A percentile compares a stretch with the other conserved stretches of the same genome.
Conservation (phyloP, 2,113 vertebrate species). For the Dinomys branickii region DNA sequence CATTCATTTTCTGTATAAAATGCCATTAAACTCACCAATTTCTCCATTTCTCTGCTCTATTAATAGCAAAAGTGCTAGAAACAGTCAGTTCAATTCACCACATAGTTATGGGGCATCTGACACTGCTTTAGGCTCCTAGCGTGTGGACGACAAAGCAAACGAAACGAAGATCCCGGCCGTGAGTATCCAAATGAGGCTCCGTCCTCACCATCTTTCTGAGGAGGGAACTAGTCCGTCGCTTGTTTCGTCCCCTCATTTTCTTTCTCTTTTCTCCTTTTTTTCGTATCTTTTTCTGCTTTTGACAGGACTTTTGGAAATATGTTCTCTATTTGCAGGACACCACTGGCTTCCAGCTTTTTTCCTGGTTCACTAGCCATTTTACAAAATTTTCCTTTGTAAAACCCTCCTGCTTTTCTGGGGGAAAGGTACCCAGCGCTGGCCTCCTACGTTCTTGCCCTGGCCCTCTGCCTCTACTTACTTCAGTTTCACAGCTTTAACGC, state of each 20-base stretch:
- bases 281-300: not conserved
- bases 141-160: not conserved
- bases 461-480: not conserved
- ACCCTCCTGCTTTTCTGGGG: not conserved
- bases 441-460: not conserved
- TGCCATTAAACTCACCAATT: not conserved
- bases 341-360: not conserved
- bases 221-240: not conserved
- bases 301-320: not conserved
- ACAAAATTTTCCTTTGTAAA: not conserved
- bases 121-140: not conserved
- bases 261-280: not conserved
- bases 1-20: conserved; percentile 31
- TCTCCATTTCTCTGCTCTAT: conserved; percentile 14
- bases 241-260: not conserved
- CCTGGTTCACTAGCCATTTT: not conserved
- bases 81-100: conserved; percentile 38
- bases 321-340: conserved; percentile 31
- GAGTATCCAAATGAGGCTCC: not conserved
- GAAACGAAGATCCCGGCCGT: conserved; percentile 14
- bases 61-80: conserved; percentile 29
- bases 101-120: conserved; percentile 16
- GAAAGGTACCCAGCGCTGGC: not conserved
- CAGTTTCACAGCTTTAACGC: not conserved
- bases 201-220: not conserved